Percentiles rank a stretch among this genome's conserved stretches.
Evolutionary conservation across 1,140 invertebrate species (phyloP).

Genomic region (Drosophila eugracilis): DNA sequence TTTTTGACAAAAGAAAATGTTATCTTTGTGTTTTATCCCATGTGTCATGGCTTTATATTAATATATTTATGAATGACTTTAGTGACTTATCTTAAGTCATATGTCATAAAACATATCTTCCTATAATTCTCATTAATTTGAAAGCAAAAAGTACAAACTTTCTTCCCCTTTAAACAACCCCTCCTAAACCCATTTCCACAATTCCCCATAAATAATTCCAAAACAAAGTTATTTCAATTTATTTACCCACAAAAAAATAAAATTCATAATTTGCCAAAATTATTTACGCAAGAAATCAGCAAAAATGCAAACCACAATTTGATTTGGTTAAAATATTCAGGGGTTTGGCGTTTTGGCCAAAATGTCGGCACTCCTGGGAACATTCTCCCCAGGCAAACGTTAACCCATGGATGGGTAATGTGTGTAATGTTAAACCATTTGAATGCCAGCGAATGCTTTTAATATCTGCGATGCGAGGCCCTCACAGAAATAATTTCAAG

Average conservation of each 20-base stretch:
- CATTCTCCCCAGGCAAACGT: not conserved
- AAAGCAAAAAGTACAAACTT: no score
- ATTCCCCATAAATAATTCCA: no score
- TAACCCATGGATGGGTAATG: conserved; percentile 1
- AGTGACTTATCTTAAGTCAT: no score
- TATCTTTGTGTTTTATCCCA: no score
- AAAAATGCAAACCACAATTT: conserved; percentile 13
- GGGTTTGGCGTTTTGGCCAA: conserved; percentile 19
- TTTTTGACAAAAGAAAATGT: no score
- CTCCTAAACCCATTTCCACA: no score
- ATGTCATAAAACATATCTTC: no score
- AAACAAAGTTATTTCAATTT: not conserved
- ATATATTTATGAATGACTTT: no score
- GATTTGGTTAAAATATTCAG: conserved; percentile 27
- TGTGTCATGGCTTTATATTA: no score
- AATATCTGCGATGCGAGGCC: conserved; percentile 6
- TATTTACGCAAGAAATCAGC: not conserved
- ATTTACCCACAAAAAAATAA: not conserved
- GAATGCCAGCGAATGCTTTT: conserved; percentile 30
- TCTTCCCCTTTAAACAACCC: no score
- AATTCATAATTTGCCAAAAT: not conserved
- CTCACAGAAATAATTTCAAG: conserved; percentile 59
- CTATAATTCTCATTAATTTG: no score
- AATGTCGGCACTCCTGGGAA: conserved; percentile 16
- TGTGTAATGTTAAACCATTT: conserved; percentile 13